Evolutionary conservation across 2,797 vertebrate species (phyloP).

Genomic region (Chiloscyllium punctatum): DNA sequence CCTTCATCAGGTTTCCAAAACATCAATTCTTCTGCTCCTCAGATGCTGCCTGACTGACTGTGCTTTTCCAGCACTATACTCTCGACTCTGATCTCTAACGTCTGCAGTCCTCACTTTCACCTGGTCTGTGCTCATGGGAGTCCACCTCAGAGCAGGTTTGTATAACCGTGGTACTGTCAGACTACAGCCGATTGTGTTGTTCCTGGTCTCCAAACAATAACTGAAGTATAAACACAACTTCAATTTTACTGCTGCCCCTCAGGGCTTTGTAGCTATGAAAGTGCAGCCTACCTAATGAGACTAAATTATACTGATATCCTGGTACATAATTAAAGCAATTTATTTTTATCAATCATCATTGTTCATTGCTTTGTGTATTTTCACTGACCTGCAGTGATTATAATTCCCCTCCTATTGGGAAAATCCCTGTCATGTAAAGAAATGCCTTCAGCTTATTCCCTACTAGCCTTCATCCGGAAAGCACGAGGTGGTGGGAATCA

Average conservation of each 20-base stretch:
- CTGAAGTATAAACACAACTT: not conserved
- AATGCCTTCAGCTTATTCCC: not conserved
- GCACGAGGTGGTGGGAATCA: not conserved
- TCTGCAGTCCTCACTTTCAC: too few relatives aligned
- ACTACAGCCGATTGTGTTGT: not conserved
- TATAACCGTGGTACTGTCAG: not conserved
- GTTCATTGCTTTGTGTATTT: not conserved
- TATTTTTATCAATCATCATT: not conserved
- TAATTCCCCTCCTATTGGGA: not conserved
- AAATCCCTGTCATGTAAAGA: not conserved
- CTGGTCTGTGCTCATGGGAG: not conserved
- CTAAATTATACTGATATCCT: not conserved
- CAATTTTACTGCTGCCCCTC: not conserved
- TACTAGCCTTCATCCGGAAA: not conserved
- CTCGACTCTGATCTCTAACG: too few relatives aligned
- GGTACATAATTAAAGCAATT: conserved; percentile 21
- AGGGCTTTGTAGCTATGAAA: not conserved
- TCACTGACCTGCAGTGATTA: not conserved
- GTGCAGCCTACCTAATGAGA: not conserved
- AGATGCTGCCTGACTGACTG: too few relatives aligned
- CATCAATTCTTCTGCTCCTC: too few relatives aligned
- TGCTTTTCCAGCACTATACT: too few relatives aligned
- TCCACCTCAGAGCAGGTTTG: not conserved
- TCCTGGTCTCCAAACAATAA: not conserved
- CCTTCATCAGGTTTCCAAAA: too few relatives aligned